A percentile compares a stretch with the other conserved stretches of the same genome.
phyloP scores from a whole-genome alignment of 2,797 vertebrate species.

The Todus mexicanus region DNA sequence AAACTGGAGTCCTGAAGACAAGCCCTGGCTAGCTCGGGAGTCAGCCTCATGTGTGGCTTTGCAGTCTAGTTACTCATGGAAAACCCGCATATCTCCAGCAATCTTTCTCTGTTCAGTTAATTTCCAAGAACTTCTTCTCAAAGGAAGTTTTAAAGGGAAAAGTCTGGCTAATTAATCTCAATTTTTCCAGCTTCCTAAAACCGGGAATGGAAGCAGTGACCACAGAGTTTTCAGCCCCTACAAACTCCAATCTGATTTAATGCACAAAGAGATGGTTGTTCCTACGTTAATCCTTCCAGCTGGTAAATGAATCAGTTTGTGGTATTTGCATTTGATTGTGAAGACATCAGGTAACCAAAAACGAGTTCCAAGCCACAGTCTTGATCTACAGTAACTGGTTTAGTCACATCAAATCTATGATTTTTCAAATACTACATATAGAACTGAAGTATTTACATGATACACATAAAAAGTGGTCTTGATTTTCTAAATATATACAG shows the following conservation, averaged over 20 bases:
- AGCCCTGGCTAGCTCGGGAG: background rate
- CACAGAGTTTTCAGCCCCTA: background rate
- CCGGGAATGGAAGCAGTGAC: background rate
- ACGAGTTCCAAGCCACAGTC: background rate
- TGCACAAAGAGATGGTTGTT: background rate
- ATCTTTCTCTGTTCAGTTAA: background rate
- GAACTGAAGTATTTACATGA: background rate
- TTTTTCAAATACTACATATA: background rate
- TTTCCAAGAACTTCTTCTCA: background rate
- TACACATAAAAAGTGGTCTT: background rate
- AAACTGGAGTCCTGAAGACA: background rate
- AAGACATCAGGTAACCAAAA: background rate
- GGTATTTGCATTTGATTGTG: background rate
- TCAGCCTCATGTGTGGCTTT: background rate
- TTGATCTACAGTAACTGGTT: background rate
- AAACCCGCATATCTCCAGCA: background rate
- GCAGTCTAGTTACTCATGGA: background rate
- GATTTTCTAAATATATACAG: background rate
- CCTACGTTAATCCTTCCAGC: background rate
- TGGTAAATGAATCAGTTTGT: background rate
- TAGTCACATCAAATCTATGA: background rate
- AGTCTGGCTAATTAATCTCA: background rate
- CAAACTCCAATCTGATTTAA: background rate
- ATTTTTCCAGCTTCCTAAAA: conserved; percentile 11
- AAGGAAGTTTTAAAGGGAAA: background rate